phyloP scores from a whole-genome alignment of 2,888 invertebrate genomes.

The Hydrotaea diabolus region DNA sequence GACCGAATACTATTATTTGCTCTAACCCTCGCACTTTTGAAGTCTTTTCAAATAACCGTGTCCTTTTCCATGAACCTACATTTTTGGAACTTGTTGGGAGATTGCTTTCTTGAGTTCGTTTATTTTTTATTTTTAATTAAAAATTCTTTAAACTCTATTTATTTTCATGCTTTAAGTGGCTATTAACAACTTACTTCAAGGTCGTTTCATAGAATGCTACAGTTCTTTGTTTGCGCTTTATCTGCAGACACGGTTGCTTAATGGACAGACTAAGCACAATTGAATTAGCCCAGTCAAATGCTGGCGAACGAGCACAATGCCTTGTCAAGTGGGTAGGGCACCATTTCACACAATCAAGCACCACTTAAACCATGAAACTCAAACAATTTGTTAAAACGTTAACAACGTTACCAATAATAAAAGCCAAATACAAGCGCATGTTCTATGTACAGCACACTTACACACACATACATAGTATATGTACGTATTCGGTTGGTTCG shows the following conservation, averaged over 20 bases:
- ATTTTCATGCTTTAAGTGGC: conserved; percentile 2
- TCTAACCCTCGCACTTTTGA: too few species aligned
- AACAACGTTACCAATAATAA: conserved; percentile 4
- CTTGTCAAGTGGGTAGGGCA: conserved; percentile 26
- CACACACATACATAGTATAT: not conserved
- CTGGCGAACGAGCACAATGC: not conserved
- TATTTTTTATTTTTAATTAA: not conserved
- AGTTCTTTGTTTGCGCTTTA: conserved; percentile 27
- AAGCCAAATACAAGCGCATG: not conserved
- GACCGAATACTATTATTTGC: too few species aligned
- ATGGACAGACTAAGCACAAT: conserved; percentile 2
- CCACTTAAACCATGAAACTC: not conserved
- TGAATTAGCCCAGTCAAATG: conserved; percentile 25
- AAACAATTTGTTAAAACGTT: conserved; percentile 25
- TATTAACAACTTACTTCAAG: conserved; percentile 5
- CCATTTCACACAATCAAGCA: not conserved
- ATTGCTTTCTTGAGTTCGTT: not conserved
- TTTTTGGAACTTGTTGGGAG: not conserved
- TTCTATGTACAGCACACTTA: not conserved
- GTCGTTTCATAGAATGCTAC: conserved; percentile 19
- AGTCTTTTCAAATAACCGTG: not conserved
- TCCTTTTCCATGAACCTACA: not conserved
- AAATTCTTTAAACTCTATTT: not conserved
- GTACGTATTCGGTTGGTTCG: too few species aligned
- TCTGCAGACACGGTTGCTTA: conserved; percentile 15